Evolutionary conservation across 2,888 invertebrate genomes (phyloP).

Genomic region (Neoitamus cyanurus): DNA sequence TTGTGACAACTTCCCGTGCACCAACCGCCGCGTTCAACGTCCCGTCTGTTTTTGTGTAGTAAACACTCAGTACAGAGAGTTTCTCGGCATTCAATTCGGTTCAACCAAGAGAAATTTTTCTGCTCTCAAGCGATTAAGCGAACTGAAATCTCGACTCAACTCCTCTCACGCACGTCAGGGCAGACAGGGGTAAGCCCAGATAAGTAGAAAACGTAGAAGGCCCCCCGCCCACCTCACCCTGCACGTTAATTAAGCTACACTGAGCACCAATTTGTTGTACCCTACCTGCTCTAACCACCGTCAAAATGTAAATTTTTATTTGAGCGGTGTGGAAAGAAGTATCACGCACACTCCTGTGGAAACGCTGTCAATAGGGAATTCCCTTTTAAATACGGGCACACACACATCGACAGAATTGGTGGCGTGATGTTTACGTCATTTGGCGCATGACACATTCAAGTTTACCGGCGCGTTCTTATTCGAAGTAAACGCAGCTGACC

Average conservation of each 20-base stretch:
- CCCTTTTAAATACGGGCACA: not conserved
- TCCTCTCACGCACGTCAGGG: not conserved
- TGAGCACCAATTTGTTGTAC: not conserved
- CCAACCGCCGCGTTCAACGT: slow-evolving; percentile 22
- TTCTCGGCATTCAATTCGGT: too few relatives aligned
- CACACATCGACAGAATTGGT: not conserved
- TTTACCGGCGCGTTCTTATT: not conserved
- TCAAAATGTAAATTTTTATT: not conserved
- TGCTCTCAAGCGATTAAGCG: too few relatives aligned
- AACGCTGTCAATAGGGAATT: not conserved
- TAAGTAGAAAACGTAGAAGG: too few relatives aligned
- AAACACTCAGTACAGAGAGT: not conserved
- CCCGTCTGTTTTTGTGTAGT: slow-evolving; percentile 26
- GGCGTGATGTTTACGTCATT: slow-evolving; percentile 26
- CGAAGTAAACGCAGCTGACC: not conserved
- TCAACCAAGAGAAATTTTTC: not conserved
- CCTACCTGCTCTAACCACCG: not conserved
- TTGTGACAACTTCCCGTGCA: not conserved
- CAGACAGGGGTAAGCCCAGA: too few relatives aligned
- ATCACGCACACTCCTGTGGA: not conserved
- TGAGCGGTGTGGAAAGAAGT: not conserved
- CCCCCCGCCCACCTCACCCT: too few relatives aligned
- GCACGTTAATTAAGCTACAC: not conserved
- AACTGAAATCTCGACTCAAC: too few relatives aligned
- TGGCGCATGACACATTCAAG: not conserved